Conservation (phyloP, 2,113 vertebrate genomes). For the Calonectris borealis region DNA sequence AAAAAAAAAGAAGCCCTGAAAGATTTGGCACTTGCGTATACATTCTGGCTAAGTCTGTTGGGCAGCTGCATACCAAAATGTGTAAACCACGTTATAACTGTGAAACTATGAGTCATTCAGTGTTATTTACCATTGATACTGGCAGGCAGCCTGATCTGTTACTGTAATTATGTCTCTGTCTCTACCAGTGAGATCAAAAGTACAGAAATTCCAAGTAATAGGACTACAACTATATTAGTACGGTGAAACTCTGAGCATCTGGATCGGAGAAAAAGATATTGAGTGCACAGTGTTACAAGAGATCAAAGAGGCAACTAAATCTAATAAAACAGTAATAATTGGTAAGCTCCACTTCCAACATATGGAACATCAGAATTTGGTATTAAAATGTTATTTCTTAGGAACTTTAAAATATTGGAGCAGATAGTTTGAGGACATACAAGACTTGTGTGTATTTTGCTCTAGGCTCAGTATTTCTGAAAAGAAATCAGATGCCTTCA, state of each 20-base stretch:
- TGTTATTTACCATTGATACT: constrained; percentile 71
- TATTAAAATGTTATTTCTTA: constrained; percentile 58
- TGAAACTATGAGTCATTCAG: constrained; percentile 62
- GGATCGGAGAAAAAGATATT: constrained; percentile 47
- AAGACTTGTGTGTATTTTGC: background rate
- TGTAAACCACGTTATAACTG: constrained; percentile 58
- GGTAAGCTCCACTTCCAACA: constrained; percentile 47
- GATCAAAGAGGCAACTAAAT: constrained; percentile 67
- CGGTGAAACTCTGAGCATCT: constrained; percentile 54
- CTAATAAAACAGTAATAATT: constrained; percentile 64
- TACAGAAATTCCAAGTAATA: constrained; percentile 66
- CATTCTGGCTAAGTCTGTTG: constrained; percentile 46
- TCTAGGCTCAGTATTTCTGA: background rate
- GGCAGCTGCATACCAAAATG: constrained; percentile 64
- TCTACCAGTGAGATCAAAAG: constrained; percentile 67
- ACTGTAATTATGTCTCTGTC: constrained; percentile 65
- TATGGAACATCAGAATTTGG: constrained; percentile 49
- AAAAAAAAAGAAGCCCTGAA: background rate
- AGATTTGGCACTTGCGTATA: background rate
- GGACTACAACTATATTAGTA: constrained; percentile 52
- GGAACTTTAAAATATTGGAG: constrained; percentile 50
- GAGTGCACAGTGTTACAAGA: constrained; percentile 28
- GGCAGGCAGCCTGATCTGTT: constrained; percentile 56
- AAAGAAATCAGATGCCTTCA: constrained; percentile 10
- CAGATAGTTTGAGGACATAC: constrained; percentile 56